A percentile compares a stretch with the other conserved stretches of the same genome.
These are phyloP conservation scores for Corvus cornix DNA, from an alignment of 2,113 vertebrate species.

Conservation along the genomic window DNA sequence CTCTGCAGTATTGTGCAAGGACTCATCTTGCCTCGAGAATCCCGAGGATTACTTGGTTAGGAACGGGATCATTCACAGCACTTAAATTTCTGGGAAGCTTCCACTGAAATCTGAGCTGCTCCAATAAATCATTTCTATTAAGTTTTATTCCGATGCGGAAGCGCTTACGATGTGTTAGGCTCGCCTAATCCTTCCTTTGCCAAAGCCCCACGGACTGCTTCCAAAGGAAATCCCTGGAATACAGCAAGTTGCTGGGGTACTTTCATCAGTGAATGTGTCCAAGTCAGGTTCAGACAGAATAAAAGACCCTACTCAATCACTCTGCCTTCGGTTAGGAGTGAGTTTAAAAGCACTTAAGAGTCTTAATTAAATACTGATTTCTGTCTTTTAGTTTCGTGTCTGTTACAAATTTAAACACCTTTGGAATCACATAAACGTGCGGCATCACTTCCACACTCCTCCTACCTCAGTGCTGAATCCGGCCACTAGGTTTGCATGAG, in stretches of 20 bases:
- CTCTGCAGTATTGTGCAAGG: conserved; percentile 30
- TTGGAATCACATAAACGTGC: neutral
- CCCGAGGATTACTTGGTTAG: neutral
- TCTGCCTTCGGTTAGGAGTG: neutral
- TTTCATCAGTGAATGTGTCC: neutral
- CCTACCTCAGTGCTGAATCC: neutral
- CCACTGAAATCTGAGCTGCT: neutral
- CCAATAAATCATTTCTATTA: neutral
- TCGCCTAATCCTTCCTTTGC: neutral
- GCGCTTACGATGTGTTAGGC: neutral
- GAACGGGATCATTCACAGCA: neutral
- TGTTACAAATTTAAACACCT: neutral
- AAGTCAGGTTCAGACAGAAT: neutral
- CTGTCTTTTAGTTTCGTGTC: neutral
- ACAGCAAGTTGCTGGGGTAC: neutral
- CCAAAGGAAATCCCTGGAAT: neutral
- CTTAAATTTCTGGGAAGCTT: neutral
- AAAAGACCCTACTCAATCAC: neutral
- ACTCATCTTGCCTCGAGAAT: neutral
- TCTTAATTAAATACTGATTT: neutral
- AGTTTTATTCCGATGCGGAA: neutral
- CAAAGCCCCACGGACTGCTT: neutral
- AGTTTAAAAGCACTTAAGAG: neutral
- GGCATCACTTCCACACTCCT: neutral
- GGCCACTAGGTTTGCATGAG: neutral